These are phyloP conservation scores for Meteorus sp. DNA, from an alignment of 1,140 invertebrate species.

Conservation along the genomic window DNA sequence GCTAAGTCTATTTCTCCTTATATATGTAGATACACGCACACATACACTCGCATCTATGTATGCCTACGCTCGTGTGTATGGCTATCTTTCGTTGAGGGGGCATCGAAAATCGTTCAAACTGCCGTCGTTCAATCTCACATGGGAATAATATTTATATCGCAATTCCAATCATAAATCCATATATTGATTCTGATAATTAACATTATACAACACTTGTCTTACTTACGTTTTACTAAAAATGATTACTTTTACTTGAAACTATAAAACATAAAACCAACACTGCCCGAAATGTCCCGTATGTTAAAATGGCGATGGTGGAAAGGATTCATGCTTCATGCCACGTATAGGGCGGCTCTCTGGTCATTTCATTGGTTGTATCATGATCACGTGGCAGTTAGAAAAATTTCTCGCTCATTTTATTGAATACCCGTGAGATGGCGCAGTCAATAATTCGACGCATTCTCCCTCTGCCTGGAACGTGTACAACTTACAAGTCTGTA, in stretches of 20 bases:
- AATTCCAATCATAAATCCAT: too few species aligned
- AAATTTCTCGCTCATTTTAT: background rate
- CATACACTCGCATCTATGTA: too few species aligned
- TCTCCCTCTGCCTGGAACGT: too few species aligned
- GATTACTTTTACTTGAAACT: conserved; percentile 64
- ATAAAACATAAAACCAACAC: conserved; percentile 70
- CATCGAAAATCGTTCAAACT: too few species aligned
- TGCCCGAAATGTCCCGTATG: conserved; percentile 70
- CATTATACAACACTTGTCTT: conserved; percentile 23
- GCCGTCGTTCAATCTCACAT: too few species aligned
- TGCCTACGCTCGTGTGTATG: too few species aligned
- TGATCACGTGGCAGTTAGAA: conserved; percentile 46
- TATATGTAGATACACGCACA: too few species aligned
- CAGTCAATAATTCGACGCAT: too few species aligned
- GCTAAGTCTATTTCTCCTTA: too few species aligned
- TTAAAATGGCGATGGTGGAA: conserved; percentile 79
- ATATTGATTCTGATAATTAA: background rate
- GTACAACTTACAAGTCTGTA: too few species aligned
- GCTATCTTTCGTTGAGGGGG: too few species aligned
- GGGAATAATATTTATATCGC: conserved; percentile 1
- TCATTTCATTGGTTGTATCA: conserved; percentile 44
- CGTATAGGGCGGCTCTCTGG: conserved; percentile 63
- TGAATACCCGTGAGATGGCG: too few species aligned
- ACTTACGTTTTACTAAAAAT: conserved; percentile 68
- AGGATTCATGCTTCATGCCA: conserved; percentile 73